Percentiles rank a stretch among this genome's conserved stretches.
Evolutionary conservation across 2,113 vertebrate species (phyloP).

Genomic region (Sterrhoptilus dennistouni): DNA sequence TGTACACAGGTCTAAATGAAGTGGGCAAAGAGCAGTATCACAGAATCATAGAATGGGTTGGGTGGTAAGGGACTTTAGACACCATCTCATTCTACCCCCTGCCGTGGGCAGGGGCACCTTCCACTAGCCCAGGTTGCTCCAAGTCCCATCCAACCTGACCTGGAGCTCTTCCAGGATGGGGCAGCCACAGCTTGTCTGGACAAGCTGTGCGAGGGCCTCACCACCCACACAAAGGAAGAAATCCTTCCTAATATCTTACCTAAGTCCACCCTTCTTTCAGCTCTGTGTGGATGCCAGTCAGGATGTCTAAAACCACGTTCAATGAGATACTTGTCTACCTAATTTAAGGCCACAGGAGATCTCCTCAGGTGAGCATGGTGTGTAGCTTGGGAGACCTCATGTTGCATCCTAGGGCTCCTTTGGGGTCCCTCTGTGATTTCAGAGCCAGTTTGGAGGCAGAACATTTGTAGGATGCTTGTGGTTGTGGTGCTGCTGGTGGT

Average conservation of each 20-base stretch:
- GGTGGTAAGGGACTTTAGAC: neutral
- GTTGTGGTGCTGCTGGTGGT: neutral
- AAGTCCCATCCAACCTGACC: rapidly evolving
- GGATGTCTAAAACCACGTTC: neutral
- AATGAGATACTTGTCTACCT: neutral
- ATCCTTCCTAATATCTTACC: neutral
- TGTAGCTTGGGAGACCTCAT: neutral
- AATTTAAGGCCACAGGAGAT: neutral
- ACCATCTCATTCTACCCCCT: neutral
- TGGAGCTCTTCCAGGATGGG: neutral
- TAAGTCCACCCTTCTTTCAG: neutral
- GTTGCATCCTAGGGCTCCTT: neutral
- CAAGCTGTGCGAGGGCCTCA: rapidly evolving
- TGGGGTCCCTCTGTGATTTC: neutral
- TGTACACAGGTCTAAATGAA: rapidly evolving
- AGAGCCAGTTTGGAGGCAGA: neutral
- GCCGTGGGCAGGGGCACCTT: neutral
- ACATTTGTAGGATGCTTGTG: neutral
- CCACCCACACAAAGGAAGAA: neutral
- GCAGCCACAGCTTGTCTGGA: neutral
- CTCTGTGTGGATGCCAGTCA: neutral
- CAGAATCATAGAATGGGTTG: neutral
- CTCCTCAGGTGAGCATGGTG: neutral
- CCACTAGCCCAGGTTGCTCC: rapidly evolving
- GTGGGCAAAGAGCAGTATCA: neutral